A percentile compares a stretch with the other conserved stretches of the same genome.
Evolutionary conservation across 2,113 vertebrate genomes (phyloP).

Genomic region (Ivindomyrus marchei): DNA sequence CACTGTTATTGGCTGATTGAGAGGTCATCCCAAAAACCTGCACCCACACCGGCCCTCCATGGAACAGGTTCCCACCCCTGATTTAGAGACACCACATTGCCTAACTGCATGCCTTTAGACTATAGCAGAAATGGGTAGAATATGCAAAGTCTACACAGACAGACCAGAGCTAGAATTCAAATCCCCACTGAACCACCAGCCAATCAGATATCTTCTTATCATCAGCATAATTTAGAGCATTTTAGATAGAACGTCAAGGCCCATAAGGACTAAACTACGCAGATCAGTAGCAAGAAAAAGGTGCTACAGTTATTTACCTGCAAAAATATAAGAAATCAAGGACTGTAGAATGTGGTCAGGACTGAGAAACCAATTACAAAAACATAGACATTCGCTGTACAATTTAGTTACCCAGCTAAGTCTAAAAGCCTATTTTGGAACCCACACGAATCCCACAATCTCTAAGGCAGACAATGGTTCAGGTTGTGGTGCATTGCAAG

Average conservation of each 20-base stretch:
- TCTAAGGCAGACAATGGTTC: not conserved
- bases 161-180: not conserved
- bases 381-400: not conserved
- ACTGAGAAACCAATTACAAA: not conserved
- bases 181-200: not conserved
- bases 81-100: not conserved
- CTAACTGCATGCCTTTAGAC: not conserved
- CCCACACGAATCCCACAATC: not conserved
- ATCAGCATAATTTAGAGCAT: not conserved
- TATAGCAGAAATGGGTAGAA: not conserved
- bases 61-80: too few relatives aligned
- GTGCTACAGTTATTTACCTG: not conserved
- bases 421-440: not conserved
- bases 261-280: not conserved
- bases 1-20: too few relatives aligned
- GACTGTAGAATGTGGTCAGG: not conserved
- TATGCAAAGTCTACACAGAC: not conserved
- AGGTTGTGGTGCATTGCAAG: constrained; percentile 13
- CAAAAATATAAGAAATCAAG: not conserved
- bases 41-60: too few relatives aligned
- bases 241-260: not conserved
- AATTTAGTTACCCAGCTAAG: constrained; percentile 5
- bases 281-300: not conserved
- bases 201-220: not conserved
- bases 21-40: too few relatives aligned